Evolutionary conservation across 2,113 vertebrate species (phyloP), one percentile per base, ranked within the genome.

Genomic region (Sturnus vulgaris): DNA sequence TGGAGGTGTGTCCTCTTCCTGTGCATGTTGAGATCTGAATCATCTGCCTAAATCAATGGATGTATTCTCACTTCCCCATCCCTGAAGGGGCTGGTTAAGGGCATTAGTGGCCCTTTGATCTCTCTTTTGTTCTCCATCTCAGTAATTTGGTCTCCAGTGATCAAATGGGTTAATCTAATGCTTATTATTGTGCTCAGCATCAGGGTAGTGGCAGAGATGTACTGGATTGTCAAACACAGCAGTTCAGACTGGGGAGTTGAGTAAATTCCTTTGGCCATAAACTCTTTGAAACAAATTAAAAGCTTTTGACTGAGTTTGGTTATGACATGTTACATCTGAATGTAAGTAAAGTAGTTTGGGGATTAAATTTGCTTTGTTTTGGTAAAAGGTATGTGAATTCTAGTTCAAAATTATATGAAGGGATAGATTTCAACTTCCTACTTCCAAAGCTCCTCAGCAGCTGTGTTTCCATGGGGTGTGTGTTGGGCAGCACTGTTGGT

Each of bases 11-110:
- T 63, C 64, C 24, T 94, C 56, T 93, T 92, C 84, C 86, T 55
- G 47, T 86, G 94, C 88, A 86, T 88, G 59, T 90, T 81, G 76
- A 90, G 95, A 83, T 82, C 33, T 94, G 94, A 96, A 86, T 96
- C 91, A 90, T 71, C 76, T 63, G 56, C 86, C 69, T 79, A 55
- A 75, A 83, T 90, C 68, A 76, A 80, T 23, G 19, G 71, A 63
- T 85, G 39, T 77, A 6, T 90, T 94, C 92, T 80, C 88, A 88
- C 69, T 75, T 93, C 12, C 0, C 84, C 87, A n/a, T 79, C 86
- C 86, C 80, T 66, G 35, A 90, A 93, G 82, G 88, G 72, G 24
- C 68, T 82, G 33, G 85, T 86, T 94, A 90, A 93, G 85, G 90
- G 79, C 86, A 60, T 88, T 90, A 83, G 86, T 78, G 82, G 80